Conservation (phyloP, 2,113 vertebrate species). For the Macroglossus sobrinus region DNA sequence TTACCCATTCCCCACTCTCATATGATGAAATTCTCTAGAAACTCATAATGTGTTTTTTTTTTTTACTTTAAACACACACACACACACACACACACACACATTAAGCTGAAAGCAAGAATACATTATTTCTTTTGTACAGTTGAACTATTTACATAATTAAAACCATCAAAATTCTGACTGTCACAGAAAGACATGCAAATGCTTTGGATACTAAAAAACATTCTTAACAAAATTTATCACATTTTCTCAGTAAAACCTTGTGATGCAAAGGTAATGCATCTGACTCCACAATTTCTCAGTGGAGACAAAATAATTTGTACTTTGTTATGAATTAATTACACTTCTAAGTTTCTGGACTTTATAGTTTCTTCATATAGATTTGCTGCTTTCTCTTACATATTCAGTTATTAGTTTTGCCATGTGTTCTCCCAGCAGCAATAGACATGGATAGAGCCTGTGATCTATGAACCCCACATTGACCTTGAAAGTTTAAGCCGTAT, state of each 20-base stretch:
- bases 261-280: too few relatives aligned
- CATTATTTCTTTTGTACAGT: neutral
- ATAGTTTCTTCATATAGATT: neutral
- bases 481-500: neutral
- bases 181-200: neutral
- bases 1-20: neutral
- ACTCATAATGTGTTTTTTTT: accelerated
- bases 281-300: neutral
- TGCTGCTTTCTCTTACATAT: neutral
- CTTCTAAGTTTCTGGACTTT: neutral
- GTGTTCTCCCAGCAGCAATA: neutral
- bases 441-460: neutral
- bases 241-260: neutral
- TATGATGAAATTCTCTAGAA: neutral
- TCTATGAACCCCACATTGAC: neutral
- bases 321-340: neutral
- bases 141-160: neutral
- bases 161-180: neutral
- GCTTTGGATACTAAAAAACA: neutral
- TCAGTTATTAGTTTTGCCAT: neutral
- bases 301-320: neutral
- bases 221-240: neutral
- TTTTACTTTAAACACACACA: too few relatives aligned
- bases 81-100: too few relatives aligned
- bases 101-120: neutral